Evolutionary conservation across 2,888 invertebrate species (phyloP).

Genomic region (Drosophila niveifrons): DNA sequence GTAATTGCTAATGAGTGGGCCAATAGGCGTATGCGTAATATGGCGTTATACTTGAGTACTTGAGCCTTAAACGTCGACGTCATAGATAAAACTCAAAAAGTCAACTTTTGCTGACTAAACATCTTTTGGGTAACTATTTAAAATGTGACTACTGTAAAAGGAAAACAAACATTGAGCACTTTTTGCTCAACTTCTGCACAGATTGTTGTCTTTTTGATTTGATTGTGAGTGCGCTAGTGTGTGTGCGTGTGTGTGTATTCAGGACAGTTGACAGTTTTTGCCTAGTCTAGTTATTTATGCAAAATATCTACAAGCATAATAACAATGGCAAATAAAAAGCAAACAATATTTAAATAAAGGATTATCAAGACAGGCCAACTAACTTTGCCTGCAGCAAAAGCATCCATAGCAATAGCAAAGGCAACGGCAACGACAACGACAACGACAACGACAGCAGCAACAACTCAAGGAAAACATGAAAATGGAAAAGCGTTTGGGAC

Average conservation of each 20-base stretch:
- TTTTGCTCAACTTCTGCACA: constrained; percentile 39
- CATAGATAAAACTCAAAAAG: constrained; percentile 45
- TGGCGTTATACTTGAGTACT: constrained; percentile 1
- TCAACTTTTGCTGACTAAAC: constrained; percentile 40
- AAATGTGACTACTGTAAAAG: constrained; percentile 42
- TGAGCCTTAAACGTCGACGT: constrained; percentile 4
- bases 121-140: constrained; percentile 48
- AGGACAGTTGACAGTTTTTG: constrained; percentile 37
- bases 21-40: constrained; percentile 36
- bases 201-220: constrained; percentile 49
- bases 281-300: constrained; percentile 71
- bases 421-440: constrained; percentile 5
- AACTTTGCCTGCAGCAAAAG: constrained; percentile 55
- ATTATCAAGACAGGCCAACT: constrained; percentile 61
- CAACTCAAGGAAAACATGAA: constrained; percentile 41
- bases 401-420: constrained; percentile 13
- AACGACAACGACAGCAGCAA: constrained; percentile 24
- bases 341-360: constrained; percentile 78
- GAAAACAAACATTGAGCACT: constrained; percentile 39
- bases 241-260: constrained; percentile 18
- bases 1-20: constrained; percentile 63
- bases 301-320: constrained; percentile 74
- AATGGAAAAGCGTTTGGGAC: constrained; percentile 35
- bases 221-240: constrained; percentile 36
- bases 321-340: constrained; percentile 71